Percentiles rank a stretch among this genome's conserved stretches.
These are phyloP conservation scores for Nomada lathburiana DNA, from an alignment of 2,888 invertebrate species.

Conservation along the genomic window DNA sequence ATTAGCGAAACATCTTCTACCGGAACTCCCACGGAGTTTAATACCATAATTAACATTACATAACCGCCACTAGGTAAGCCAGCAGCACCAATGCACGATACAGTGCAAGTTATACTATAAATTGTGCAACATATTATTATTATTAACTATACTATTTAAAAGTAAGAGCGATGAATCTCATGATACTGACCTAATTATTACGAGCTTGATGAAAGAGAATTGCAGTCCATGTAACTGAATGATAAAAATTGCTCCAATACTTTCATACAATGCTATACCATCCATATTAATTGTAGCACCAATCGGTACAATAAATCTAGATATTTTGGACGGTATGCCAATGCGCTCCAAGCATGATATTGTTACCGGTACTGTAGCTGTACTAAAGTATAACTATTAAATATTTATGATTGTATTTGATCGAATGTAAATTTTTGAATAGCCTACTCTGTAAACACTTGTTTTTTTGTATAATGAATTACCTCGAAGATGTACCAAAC, in stretches of 20 bases:
- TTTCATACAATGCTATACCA: constrained; percentile 98
- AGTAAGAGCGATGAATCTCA: background rate
- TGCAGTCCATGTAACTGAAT: constrained; percentile 94
- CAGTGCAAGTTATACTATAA: constrained; percentile 95
- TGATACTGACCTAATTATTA: constrained; percentile 92
- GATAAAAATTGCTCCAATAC: constrained; percentile 98
- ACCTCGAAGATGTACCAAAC: constrained; percentile 95
- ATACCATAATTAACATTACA: constrained; percentile 97
- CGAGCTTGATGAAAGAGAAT: constrained; percentile 94
- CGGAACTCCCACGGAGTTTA: constrained; percentile 95
- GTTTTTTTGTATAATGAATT: constrained; percentile 13
- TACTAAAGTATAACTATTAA: constrained; percentile 85
- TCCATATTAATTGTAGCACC: constrained; percentile 99
- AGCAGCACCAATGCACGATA: constrained; percentile 98
- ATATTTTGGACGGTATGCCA: constrained; percentile 95
- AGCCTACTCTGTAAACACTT: background rate
- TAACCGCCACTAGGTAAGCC: constrained; percentile 98
- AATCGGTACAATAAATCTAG: constrained; percentile 97
- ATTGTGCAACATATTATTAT: constrained; percentile 6
- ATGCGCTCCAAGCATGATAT: constrained; percentile 96
- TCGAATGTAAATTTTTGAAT: background rate
- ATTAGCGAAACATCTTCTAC: constrained; percentile 96
- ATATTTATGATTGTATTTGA: background rate
- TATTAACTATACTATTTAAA: background rate
- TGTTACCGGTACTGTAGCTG: constrained; percentile 98